Evolutionary conservation across 2,113 vertebrate genomes (phyloP).

Genomic region (Anguilla japonica): DNA sequence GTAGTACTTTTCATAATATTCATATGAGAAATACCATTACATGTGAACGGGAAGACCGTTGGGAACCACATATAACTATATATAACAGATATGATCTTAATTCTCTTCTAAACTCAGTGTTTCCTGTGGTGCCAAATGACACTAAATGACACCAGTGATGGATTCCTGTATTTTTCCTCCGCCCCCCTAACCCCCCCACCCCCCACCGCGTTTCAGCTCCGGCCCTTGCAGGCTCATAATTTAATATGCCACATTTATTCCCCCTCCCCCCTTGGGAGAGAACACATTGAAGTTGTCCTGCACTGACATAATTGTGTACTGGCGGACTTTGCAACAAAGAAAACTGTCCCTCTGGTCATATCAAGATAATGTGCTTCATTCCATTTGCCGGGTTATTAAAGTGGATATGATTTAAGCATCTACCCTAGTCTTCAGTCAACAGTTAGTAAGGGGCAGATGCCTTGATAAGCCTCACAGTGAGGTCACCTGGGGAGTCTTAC

Average conservation of each 20-base stretch:
- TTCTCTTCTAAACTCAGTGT: not conserved
- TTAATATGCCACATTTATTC: constrained; percentile 15
- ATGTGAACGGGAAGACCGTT: not conserved
- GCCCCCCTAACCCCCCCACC: too few relatives aligned
- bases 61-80: too few relatives aligned
- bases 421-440: not conserved
- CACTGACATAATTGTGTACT: not conserved
- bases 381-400: constrained; percentile 5
- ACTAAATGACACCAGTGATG: not conserved
- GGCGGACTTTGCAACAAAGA: not conserved
- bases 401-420: constrained; percentile 10
- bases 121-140: not conserved
- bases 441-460: not conserved
- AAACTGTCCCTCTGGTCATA: constrained; percentile 8
- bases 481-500: not conserved
- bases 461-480: not conserved
- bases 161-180: not conserved
- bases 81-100: not conserved
- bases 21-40: not conserved
- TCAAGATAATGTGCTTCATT: constrained; percentile 10
- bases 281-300: not conserved
- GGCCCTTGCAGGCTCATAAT: not conserved
- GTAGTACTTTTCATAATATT: not conserved
- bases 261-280: not conserved
- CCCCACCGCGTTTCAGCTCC: not conserved